Conservation (phyloP, 2,888 invertebrate species). For the Limenitis camilla region DNA sequence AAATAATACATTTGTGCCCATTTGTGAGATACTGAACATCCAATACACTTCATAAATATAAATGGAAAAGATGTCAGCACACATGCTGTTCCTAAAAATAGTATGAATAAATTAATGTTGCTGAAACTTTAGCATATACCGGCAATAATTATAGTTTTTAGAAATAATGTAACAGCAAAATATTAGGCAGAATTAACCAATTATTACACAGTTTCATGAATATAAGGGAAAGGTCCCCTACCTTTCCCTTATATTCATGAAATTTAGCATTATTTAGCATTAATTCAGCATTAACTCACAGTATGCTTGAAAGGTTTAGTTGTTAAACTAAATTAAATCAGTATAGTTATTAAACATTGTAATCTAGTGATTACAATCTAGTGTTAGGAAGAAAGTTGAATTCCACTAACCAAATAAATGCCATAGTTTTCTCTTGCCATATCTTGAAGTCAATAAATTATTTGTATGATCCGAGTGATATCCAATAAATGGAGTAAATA, state of each 20-base stretch:
- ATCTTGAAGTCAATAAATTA: constrained; percentile 78
- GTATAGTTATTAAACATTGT: no score
- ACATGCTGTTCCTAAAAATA: constrained; percentile 79
- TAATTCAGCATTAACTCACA: no score
- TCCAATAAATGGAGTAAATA: constrained; percentile 92
- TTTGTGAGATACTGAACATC: constrained; percentile 76
- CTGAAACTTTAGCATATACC: background rate
- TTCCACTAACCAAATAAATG: constrained; percentile 84
- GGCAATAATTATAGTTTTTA: background rate
- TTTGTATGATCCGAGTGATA: constrained; percentile 61
- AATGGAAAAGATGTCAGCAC: constrained; percentile 89
- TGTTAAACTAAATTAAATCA: no score
- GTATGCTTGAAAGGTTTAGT: no score
- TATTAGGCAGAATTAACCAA: no score
- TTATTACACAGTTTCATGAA: no score
- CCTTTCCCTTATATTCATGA: no score
- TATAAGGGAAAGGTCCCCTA: no score
- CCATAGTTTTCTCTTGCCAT: constrained; percentile 91
- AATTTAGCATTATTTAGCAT: no score
- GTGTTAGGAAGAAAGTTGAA: background rate
- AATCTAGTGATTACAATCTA: no score
- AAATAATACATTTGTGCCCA: constrained; percentile 85
- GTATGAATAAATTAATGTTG: background rate
- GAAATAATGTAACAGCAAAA: no score
- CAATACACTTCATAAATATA: constrained; percentile 86